Conservation (phyloP, 2,113 vertebrate genomes). For the Siniperca knerii region DNA sequence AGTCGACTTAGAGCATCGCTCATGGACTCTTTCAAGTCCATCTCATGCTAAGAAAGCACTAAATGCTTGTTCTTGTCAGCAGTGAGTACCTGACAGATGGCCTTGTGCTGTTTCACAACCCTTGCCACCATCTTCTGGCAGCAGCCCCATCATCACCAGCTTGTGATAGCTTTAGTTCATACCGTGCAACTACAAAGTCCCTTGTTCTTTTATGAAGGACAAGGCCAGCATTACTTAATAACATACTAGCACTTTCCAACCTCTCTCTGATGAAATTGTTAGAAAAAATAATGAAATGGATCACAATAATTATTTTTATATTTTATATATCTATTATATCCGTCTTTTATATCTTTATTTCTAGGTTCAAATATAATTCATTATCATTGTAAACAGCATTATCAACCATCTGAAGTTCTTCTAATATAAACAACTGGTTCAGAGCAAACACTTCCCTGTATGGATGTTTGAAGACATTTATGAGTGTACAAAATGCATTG, state of each 20-base stretch:
- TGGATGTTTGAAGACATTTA: slow-evolving; percentile 6
- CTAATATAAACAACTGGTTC: neutral
- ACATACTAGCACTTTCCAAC: neutral
- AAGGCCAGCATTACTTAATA: neutral
- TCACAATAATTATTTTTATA: neutral
- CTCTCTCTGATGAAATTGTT: neutral
- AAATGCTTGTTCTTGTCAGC: slow-evolving; percentile 68
- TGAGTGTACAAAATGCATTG: neutral
- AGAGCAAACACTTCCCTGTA: neutral
- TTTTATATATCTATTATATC: neutral
- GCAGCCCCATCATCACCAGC: slow-evolving; percentile 57
- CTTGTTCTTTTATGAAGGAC: slow-evolving; percentile 18
- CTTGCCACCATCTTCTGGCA: slow-evolving; percentile 69
- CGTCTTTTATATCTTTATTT: neutral
- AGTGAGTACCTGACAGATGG: slow-evolving; percentile 73
- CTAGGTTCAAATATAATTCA: neutral
- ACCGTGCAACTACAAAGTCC: slow-evolving; percentile 33
- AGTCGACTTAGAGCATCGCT: slow-evolving; percentile 16
- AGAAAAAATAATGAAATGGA: neutral
- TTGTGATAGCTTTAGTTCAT: slow-evolving; percentile 62
- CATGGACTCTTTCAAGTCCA: slow-evolving; percentile 12
- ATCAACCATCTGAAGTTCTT: neutral
- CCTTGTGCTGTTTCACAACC: slow-evolving; percentile 60
- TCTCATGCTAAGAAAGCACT: slow-evolving; percentile 48
- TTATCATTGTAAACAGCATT: neutral